These are phyloP conservation scores for Mungos mungo DNA, from an alignment of 2,113 vertebrate species.

Conservation along the genomic window DNA sequence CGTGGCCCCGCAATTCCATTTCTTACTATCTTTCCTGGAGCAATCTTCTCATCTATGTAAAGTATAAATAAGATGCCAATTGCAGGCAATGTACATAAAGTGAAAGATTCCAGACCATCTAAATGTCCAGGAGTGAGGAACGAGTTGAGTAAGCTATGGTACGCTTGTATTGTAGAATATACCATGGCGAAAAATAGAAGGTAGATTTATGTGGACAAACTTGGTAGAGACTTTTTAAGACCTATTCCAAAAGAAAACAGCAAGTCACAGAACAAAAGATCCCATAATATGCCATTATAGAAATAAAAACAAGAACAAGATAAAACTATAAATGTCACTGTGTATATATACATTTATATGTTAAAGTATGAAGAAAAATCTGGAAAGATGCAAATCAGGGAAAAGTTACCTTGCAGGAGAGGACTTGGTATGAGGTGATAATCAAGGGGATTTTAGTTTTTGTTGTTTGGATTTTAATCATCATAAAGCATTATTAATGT, in stretches of 20 bases:
- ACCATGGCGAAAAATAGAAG: not conserved
- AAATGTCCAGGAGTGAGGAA: not conserved
- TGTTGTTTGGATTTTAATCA: conserved; percentile 17
- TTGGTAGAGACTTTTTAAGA: not conserved
- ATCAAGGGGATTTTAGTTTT: not conserved
- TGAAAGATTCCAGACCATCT: not conserved
- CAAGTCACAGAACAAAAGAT: not conserved
- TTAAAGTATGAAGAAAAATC: not conserved
- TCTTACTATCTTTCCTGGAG: not conserved
- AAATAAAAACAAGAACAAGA: not conserved
- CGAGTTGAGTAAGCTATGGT: not conserved
- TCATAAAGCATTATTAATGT: not conserved
- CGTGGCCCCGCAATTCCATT: not conserved
- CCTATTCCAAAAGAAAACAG: not conserved
- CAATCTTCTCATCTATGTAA: not conserved
- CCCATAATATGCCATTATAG: not conserved
- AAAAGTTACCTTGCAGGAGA: not conserved
- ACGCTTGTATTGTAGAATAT: not conserved
- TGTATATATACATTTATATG: not conserved
- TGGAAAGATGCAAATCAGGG: not conserved
- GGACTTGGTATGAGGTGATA: not conserved
- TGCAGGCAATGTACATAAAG: not conserved
- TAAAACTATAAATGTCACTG: not conserved
- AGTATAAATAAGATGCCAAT: not conserved
- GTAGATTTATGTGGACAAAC: not conserved